phyloP scores from a whole-genome alignment of 2,797 vertebrate genomes.

The Acrossocheilus wenchowensis region DNA sequence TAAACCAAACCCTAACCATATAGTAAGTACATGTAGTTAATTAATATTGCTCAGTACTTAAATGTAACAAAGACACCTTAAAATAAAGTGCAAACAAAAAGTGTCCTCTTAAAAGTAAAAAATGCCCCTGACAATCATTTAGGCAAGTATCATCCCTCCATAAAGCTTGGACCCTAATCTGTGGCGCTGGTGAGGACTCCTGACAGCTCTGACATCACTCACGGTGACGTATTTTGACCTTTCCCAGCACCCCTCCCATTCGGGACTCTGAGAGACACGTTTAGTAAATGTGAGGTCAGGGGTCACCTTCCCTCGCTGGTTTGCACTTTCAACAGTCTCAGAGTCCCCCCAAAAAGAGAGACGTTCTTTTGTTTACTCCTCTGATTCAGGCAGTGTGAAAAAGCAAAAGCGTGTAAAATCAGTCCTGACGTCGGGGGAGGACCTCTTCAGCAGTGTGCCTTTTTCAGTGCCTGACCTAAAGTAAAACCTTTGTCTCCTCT shows the following conservation, averaged over 20 bases:
- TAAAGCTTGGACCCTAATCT: neutral
- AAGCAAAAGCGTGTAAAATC: constrained; percentile 85
- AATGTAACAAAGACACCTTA: neutral
- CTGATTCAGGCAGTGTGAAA: constrained; percentile 79
- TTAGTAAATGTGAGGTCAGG: constrained; percentile 75
- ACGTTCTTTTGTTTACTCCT: constrained; percentile 74
- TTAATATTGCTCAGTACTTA: neutral
- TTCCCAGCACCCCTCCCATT: constrained; percentile 70
- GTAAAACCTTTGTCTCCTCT: constrained; percentile 74
- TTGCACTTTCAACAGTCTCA: constrained; percentile 73
- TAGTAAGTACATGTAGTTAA: neutral
- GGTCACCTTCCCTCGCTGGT: constrained; percentile 74
- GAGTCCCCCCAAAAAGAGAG: constrained; percentile 62
- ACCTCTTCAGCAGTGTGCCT: constrained; percentile 70
- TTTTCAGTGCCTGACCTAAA: constrained; percentile 73
- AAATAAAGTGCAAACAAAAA: neutral
- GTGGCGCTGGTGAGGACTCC: neutral
- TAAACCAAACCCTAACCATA: neutral
- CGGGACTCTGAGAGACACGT: constrained; percentile 63
- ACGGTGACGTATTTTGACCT: constrained; percentile 71
- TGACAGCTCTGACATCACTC: constrained; percentile 72
- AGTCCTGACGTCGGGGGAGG: constrained; percentile 78
- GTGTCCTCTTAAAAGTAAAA: too few relatives aligned
- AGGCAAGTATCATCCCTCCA: neutral
- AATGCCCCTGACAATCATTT: too few relatives aligned